Evolutionary conservation across 1,140 invertebrate species (phyloP).

Genomic region (Caerostris extrusa): DNA sequence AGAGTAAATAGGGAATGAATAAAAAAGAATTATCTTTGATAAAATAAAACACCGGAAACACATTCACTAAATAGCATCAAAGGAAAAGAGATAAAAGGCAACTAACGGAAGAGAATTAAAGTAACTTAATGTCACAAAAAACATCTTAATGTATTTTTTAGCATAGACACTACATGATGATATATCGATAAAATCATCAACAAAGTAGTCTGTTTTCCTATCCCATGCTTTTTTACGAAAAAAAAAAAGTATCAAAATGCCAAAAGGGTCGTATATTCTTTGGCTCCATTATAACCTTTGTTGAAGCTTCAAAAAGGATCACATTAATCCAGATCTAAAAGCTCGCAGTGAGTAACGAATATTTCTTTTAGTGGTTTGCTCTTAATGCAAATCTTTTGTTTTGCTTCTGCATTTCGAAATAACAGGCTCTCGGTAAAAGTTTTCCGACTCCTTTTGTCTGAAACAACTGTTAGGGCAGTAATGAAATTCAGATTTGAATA

Average conservation of each 20-base stretch:
- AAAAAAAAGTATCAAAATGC: background rate
- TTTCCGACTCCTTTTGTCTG: too few relatives aligned
- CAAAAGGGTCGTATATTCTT: background rate
- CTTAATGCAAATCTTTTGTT: too few relatives aligned
- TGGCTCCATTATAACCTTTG: background rate
- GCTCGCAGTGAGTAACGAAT: too few relatives aligned
- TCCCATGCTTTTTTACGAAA: background rate
- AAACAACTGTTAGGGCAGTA: too few relatives aligned
- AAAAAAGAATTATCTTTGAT: background rate
- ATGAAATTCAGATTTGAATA: too few relatives aligned
- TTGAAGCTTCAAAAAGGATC: background rate
- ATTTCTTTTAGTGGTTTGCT: too few relatives aligned
- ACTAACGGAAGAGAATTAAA: conserved; percentile 1
- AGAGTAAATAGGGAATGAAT: background rate
- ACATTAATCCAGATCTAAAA: background rate
- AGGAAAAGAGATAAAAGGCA: conserved; percentile 47
- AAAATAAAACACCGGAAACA: conserved; percentile 19
- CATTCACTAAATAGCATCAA: conserved; percentile 31
- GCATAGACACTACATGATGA: background rate
- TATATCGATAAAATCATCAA: background rate
- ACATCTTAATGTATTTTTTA: conserved; percentile 20
- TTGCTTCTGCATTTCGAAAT: too few relatives aligned
- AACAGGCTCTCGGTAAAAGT: too few relatives aligned
- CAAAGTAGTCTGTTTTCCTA: background rate
- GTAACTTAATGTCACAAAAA: background rate